phyloP scores from a whole-genome alignment of 2,888 invertebrate species.

The Pheosia tremula region DNA sequence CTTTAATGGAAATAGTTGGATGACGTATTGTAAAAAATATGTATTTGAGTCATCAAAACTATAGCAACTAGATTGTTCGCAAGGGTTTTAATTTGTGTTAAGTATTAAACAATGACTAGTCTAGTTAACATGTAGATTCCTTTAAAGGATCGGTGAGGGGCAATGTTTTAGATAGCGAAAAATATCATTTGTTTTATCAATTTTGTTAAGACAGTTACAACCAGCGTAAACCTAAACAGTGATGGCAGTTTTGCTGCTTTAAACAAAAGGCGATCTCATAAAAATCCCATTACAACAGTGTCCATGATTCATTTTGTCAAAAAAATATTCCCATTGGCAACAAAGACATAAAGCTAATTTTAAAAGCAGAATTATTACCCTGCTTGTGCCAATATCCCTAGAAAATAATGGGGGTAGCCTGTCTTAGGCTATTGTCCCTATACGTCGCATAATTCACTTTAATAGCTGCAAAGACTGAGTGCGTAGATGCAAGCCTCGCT shows the following conservation, averaged over 20 bases:
- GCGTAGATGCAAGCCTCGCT: conserved; percentile 1
- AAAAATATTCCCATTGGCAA: conserved; percentile 1
- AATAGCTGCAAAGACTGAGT: conserved; percentile 27
- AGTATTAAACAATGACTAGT: no score
- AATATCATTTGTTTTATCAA: no score
- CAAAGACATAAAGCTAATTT: conserved; percentile 7
- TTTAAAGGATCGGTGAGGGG: no score
- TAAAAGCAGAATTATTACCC: conserved; percentile 11
- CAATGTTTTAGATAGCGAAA: no score
- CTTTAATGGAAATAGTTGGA: not conserved
- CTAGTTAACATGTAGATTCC: no score
- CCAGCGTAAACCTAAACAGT: no score
- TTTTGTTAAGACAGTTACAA: no score
- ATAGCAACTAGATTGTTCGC: not conserved
- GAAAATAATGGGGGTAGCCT: not conserved
- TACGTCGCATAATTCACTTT: conserved; percentile 28
- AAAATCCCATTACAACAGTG: not conserved
- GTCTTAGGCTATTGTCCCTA: conserved; percentile 26
- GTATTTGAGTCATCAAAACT: no score
- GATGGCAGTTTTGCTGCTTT: no score
- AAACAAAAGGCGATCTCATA: not conserved
- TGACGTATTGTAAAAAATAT: not conserved
- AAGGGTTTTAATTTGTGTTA: not conserved
- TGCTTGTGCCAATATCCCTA: conserved; percentile 6
- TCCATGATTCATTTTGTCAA: not conserved